Percentiles rank a stretch among this genome's conserved stretches.
Conservation (phyloP, 2,113 vertebrate genomes). For the Chinchilla lanigera region DNA sequence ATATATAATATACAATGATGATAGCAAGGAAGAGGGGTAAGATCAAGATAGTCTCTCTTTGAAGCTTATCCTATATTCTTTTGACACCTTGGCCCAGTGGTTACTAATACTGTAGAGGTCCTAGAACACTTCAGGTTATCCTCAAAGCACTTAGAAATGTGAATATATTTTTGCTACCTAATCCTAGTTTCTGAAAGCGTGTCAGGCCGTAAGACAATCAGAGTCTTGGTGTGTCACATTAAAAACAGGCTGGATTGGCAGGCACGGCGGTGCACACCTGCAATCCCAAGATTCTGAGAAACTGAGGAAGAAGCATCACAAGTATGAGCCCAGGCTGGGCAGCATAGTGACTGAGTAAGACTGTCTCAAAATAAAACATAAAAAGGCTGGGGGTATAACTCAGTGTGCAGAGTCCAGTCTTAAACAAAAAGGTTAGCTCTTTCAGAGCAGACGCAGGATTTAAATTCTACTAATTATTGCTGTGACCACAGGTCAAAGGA, state of each 20-base stretch:
- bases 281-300: background rate
- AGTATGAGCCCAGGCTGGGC: background rate
- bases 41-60: background rate
- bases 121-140: background rate
- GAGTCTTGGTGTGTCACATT: background rate
- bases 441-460: background rate
- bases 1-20: background rate
- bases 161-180: background rate
- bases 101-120: background rate
- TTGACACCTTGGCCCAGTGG: background rate
- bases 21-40: background rate
- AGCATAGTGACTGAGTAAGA: background rate
- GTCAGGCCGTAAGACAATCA: background rate
- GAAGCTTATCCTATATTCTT: background rate
- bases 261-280: background rate
- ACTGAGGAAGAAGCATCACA: background rate
- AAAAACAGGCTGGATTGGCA: background rate
- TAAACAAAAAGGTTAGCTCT: background rate
- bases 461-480: background rate
- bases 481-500: background rate
- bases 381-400: background rate
- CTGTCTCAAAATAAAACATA: background rate
- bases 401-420: background rate
- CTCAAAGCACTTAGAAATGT: conserved; percentile 2
- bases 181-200: background rate